Conservation (phyloP, 2,888 invertebrate genomes). For the Drosophila yooni region DNA sequence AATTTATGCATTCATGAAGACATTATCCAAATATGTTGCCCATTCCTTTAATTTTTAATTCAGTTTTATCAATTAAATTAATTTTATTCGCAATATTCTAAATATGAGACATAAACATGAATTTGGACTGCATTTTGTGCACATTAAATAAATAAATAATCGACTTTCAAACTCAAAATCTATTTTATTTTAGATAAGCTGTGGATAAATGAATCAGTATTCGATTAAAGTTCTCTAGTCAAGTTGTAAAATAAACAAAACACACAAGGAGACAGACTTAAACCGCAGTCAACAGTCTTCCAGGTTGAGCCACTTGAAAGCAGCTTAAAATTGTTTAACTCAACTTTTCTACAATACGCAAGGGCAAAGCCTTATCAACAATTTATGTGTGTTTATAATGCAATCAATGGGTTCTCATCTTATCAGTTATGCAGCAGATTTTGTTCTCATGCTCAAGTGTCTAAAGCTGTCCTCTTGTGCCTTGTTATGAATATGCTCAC, state of each 20-base stretch:
- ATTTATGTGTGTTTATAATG: constrained; percentile 4
- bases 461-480: background rate
- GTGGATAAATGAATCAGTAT: background rate
- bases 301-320: constrained; percentile 7
- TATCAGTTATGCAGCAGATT: background rate
- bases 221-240: background rate
- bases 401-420: constrained; percentile 6
- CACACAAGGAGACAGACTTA: background rate
- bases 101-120: background rate
- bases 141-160: background rate
- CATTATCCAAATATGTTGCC: background rate
- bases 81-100: background rate
- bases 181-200: background rate
- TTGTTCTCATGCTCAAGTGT: background rate
- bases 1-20: background rate
- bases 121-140: background rate
- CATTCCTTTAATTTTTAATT: background rate
- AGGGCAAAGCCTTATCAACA: background rate
- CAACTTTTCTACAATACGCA: background rate
- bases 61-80: too few species aligned
- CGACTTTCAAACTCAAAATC: background rate
- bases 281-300: background rate
- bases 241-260: background rate
- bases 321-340: constrained; percentile 17
- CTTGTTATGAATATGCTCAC: background rate